phyloP scores from a whole-genome alignment of 2,113 vertebrate genomes.

The Cacatua alba region DNA sequence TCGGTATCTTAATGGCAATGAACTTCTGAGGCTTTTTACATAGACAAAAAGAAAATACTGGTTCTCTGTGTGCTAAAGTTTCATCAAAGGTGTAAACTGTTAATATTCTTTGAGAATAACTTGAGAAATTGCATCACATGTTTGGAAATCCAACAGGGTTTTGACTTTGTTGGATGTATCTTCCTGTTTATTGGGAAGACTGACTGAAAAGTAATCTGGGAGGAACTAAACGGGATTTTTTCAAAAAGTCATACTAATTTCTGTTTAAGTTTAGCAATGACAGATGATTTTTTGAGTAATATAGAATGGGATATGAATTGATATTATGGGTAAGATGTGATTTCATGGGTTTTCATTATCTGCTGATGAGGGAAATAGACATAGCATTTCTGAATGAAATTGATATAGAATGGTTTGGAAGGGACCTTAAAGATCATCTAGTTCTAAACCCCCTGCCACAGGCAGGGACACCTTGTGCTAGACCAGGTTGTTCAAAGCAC shows the following conservation, averaged over 20 bases:
- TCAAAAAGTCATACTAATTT: background rate
- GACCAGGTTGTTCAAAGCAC: background rate
- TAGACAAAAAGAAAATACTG: background rate
- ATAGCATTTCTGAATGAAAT: background rate
- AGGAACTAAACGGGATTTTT: background rate
- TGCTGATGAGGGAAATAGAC: background rate
- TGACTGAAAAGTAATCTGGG: background rate
- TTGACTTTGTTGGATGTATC: background rate
- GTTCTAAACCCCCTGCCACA: background rate
- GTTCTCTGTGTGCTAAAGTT: background rate
- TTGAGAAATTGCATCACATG: accelerated
- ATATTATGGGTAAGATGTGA: background rate
- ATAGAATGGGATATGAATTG: background rate
- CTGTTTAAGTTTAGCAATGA: background rate
- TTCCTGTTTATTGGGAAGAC: background rate
- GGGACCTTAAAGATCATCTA: background rate
- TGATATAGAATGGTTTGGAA: background rate
- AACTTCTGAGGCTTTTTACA: background rate
- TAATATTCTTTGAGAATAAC: background rate
- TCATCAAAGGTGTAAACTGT: background rate
- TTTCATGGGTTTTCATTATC: background rate
- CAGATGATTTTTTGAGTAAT: background rate
- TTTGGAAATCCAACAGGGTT: background rate
- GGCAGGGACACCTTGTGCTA: background rate
- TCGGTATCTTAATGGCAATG: background rate